Base-by-base conservation (phyloP, 2,113 vertebrate genomes). In the Numida meleagris region DNA sequence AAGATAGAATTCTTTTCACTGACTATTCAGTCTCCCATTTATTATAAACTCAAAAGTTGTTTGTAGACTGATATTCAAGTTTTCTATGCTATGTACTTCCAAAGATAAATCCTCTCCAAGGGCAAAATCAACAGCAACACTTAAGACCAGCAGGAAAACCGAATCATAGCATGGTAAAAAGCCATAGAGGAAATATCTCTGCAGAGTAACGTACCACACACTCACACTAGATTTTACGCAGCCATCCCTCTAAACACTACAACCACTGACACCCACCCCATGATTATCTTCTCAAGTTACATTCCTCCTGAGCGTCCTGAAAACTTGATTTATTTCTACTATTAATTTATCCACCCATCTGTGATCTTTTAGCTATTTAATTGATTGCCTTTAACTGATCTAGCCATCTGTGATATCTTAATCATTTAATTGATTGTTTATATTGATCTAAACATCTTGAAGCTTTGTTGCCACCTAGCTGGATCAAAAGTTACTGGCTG, bases 331-430 rank as follows among this genome's bases (percentile, higher is more conserved):
- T 95, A 95, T 91, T 88, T 95, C 34, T 55, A 34, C 70, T 71
- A 95, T 95, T 96, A 96, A 92, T 94, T 94, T 94, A 86, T 84
- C 79, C 66, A 74, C 75, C 71, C 90, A 88, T 87, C 75, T 95
- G 76, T 82, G 79, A 90, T 96, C 66, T 72, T 61, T 55, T 92
- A 91, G 74, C 46, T 95, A 86, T 96, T 94, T 95, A 94, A 95
- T 92, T 86, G 83, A 95, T 94, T 89, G 68, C 21, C 50, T 86
- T 96, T 94, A 96, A 96, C 94, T 89, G 81, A 92, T 93, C 65
- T 71, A 88, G 51, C 81, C 81, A 91, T 94, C 88, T 94, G 94
- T 91, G 88, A 78, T 93, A 93, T 77, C 70, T 82, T 87, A 93
- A 82, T 88, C 27, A 82, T 85, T 90, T 90, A 94, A 75, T 61